phyloP scores from a whole-genome alignment of 2,797 vertebrate genomes.

The Erethizon dorsatum region DNA sequence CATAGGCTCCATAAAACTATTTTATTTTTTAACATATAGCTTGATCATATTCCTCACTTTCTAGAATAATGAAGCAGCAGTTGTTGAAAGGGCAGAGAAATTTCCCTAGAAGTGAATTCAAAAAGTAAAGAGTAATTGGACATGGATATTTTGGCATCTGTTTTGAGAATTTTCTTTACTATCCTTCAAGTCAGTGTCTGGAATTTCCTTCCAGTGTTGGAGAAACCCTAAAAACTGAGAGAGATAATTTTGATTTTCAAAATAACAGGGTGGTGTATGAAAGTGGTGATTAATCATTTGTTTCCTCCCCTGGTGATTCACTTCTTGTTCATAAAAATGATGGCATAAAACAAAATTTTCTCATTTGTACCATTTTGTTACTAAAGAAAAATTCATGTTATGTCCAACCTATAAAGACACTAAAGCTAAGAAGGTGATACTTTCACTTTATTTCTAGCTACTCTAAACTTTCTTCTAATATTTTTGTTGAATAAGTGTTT shows the following conservation, averaged over 20 bases:
- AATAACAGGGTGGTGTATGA: constrained; percentile 5
- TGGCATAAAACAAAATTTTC: constrained; percentile 19
- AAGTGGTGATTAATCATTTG: constrained; percentile 71
- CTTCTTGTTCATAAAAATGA: constrained; percentile 45
- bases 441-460: not conserved
- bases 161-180: constrained; percentile 13
- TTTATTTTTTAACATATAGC: not conserved
- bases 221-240: constrained; percentile 51
- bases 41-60: not conserved
- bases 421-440: not conserved
- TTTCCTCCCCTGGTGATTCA: constrained; percentile 66
- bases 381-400: not conserved
- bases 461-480: not conserved
- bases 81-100: not conserved
- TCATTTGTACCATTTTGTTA: not conserved
- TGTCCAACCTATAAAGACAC: not conserved
- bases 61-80: not conserved
- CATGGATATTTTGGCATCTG: not conserved
- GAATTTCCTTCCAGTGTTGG: not conserved
- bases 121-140: not conserved
- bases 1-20: not conserved
- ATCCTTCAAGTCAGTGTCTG: not conserved
- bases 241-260: not conserved
- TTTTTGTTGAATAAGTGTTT: not conserved
- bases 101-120: not conserved